Conservation (phyloP, 2,888 invertebrate species). For the Nipponacmea schrenckii region DNA sequence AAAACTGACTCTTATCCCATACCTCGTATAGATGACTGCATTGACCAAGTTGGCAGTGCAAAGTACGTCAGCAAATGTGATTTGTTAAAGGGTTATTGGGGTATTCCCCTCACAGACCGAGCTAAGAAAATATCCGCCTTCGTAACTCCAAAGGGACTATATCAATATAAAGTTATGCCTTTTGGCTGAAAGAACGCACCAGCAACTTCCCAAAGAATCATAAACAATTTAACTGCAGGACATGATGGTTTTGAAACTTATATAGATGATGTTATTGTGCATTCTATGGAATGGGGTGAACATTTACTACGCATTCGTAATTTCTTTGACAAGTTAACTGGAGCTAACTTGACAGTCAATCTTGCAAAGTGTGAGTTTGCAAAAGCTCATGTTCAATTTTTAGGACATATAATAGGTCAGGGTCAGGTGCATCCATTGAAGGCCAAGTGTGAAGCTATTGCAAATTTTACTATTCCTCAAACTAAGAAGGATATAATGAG, state of each 20-base stretch:
- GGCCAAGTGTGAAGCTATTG: slow-evolving; percentile 24
- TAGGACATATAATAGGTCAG: slow-evolving; percentile 36
- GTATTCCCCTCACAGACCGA: slow-evolving; percentile 18
- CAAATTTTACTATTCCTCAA: slow-evolving; percentile 26
- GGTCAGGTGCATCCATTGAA: slow-evolving; percentile 31
- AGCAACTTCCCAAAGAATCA: slow-evolving; percentile 19
- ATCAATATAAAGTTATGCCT: slow-evolving; percentile 24
- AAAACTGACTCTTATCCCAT: slow-evolving; percentile 35
- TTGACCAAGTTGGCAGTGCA: slow-evolving; percentile 28
- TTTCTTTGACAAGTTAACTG: neutral
- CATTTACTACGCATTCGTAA: slow-evolving; percentile 4
- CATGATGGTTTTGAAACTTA: neutral
- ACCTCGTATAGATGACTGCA: slow-evolving; percentile 30
- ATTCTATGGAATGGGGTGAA: slow-evolving; percentile 10
- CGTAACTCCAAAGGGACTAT: slow-evolving; percentile 21
- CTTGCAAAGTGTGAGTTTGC: slow-evolving; percentile 22
- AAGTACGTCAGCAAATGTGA: slow-evolving; percentile 31
- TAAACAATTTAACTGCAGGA: neutral
- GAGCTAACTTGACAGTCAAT: slow-evolving; percentile 17
- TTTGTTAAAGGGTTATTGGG: slow-evolving; percentile 33
- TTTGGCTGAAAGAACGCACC: slow-evolving; percentile 26
- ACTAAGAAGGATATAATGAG: slow-evolving; percentile 29
- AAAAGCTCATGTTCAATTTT: slow-evolving; percentile 23
- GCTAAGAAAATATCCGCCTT: slow-evolving; percentile 27
- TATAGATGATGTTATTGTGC: slow-evolving; percentile 17